Evolutionary conservation across 92 coral and sea anemone species (phyloP).

Genomic region (Phenganax stokvisi): DNA sequence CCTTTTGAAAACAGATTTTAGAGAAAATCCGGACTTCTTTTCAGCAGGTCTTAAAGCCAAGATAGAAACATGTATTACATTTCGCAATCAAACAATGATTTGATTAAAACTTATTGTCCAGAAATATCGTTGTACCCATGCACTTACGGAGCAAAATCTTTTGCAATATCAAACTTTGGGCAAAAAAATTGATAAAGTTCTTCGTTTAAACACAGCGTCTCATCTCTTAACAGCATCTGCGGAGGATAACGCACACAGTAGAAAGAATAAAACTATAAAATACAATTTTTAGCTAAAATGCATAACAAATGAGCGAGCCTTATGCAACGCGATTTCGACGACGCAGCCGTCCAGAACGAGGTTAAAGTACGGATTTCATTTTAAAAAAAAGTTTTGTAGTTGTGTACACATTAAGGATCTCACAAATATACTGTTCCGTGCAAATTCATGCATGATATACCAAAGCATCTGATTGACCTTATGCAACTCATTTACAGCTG

Average conservation of each 20-base stretch:
- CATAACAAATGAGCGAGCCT: too few relatives aligned
- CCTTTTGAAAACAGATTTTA: slow-evolving; percentile 85
- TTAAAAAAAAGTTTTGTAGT: too few relatives aligned
- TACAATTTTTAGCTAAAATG: not conserved
- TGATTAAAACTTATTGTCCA: not conserved
- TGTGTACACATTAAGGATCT: too few relatives aligned
- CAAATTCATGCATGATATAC: too few relatives aligned
- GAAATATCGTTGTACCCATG: not conserved
- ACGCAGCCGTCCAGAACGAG: too few relatives aligned
- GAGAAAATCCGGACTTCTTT: slow-evolving; percentile 83
- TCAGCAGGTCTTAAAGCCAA: slow-evolving; percentile 63
- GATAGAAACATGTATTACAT: too few relatives aligned
- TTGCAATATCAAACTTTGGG: slow-evolving; percentile 81
- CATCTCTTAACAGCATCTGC: slow-evolving; percentile 78
- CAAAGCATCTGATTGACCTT: too few relatives aligned
- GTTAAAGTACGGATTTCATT: too few relatives aligned
- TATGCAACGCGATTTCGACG: too few relatives aligned
- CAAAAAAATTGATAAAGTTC: slow-evolving; percentile 87
- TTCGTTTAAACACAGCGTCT: slow-evolving; percentile 80
- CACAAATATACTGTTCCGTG: too few relatives aligned
- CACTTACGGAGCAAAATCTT: slow-evolving; percentile 26
- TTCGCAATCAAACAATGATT: too few relatives aligned
- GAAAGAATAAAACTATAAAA: not conserved
- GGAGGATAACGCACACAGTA: slow-evolving; percentile 2
- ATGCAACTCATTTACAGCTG: too few relatives aligned